Percentiles rank a stretch among this genome's conserved stretches.
These are phyloP conservation scores for Heliconius himera DNA, from an alignment of 1,140 invertebrate genomes.

Conservation along the genomic window DNA sequence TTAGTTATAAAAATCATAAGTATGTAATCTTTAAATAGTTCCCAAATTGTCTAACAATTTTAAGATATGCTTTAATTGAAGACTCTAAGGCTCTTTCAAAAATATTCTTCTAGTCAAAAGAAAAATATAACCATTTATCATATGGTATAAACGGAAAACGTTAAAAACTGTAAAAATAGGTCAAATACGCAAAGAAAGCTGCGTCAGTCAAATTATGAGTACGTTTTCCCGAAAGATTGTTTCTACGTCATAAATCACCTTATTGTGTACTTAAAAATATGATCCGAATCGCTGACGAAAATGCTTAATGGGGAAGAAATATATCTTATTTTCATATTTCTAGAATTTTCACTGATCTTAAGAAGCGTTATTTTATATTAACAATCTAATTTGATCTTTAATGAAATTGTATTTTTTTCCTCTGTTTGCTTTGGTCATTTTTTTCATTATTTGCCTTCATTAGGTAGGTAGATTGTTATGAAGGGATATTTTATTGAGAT, in stretches of 20 bases:
- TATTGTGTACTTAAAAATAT: constrained; percentile 35
- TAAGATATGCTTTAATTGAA: background rate
- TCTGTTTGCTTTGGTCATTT: too few relatives aligned
- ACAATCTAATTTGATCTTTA: background rate
- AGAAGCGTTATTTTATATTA: background rate
- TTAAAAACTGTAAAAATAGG: constrained; percentile 20
- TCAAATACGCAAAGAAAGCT: constrained; percentile 19
- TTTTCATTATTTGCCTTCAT: too few relatives aligned
- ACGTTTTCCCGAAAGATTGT: constrained; percentile 29
- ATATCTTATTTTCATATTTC: constrained; percentile 27
- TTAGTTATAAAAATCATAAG: too few relatives aligned
- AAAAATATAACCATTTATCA: background rate
- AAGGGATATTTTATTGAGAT: too few relatives aligned
- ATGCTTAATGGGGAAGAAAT: constrained; percentile 29
- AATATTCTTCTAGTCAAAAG: background rate
- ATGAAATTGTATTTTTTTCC: too few relatives aligned
- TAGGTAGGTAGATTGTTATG: too few relatives aligned
- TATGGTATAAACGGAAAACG: background rate
- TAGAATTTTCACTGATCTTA: background rate
- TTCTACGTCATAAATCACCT: constrained; percentile 34
- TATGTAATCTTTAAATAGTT: background rate
- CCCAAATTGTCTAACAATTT: background rate
- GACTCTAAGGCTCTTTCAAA: background rate
- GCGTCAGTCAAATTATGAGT: constrained; percentile 32
- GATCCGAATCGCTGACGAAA: constrained; percentile 23